Base-by-base conservation (phyloP, 2,797 vertebrate species). In the Halcyon smyrnensis region DNA sequence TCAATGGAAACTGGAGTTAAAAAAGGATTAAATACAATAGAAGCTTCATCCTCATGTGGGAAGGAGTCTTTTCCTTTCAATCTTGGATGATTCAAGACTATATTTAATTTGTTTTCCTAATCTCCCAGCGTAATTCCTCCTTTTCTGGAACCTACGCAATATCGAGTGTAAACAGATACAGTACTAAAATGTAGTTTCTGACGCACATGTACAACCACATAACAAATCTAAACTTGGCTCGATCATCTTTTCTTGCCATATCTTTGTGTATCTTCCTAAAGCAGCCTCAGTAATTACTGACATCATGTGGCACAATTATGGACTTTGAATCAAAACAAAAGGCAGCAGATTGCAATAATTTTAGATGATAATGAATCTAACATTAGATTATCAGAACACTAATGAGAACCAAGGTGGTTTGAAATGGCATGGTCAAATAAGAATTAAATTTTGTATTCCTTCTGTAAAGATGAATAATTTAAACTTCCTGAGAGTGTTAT, bases 271-370 rank as follows among this genome's bases (percentile, higher is more conserved):
- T 94, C 88, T 95, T 95, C 71, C 87, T 69, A 93, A 56, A 94
- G 90, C 94, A 94, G 95, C 74, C 62, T 94, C 92, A 53, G 81
- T 79, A 96, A 95, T 83, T 92, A 90, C 53, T 95, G 90, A 95
- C 48, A 97, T 93, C 78, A 91, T 67, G 21, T 91, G 87, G 90
- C 94, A 95, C 87, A 95, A 95, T 95, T 94, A 95, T 8, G 67
- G 74, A 96, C 95, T 93, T 95, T 60, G 94, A 92, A 96, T 92
- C 73, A 90, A 96, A 97, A 97, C 95, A 93, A 97, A 96, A 91
- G 71, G 39, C 95, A 94, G 93, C 84, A 94, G 79, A 95, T 76
- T 96, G 53, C 37, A 87, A 79, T 91, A 93, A 97, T 89, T 97
- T 48, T 82, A 95, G 89, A 93, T 71, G 53, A 41, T 87, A 91